A percentile compares a stretch with the other conserved stretches of the same genome.
Evolutionary conservation across 2,113 vertebrate species (phyloP).

Genomic region (Leptodactylus fuscus): DNA sequence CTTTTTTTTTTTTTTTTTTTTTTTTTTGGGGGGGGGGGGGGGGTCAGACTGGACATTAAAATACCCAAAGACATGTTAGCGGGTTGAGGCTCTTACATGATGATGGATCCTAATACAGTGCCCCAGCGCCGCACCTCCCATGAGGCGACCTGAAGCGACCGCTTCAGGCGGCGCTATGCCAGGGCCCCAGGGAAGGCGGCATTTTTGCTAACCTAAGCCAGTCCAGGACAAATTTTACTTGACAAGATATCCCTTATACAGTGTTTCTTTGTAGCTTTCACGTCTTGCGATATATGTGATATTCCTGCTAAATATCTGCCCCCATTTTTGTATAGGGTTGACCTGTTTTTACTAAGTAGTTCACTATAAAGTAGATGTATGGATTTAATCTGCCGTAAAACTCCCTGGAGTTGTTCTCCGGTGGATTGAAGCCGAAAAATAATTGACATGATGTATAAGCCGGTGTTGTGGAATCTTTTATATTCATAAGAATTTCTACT

Average conservation of each 20-base stretch:
- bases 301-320: not conserved
- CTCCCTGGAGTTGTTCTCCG: conserved; percentile 12
- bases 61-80: too few species aligned
- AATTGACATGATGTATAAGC: conserved; percentile 39
- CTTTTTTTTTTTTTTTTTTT: too few species aligned
- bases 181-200: too few species aligned
- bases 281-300: not conserved
- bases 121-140: too few species aligned
- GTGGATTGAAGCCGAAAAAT: not conserved
- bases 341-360: conserved; percentile 29
- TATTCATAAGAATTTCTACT: not conserved
- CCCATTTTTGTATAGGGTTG: conserved; percentile 21
- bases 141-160: too few species aligned
- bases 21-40: too few species aligned
- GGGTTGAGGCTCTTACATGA: too few species aligned
- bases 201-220: too few species aligned
- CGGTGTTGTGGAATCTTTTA: not conserved
- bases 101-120: too few species aligned
- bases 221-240: too few species aligned
- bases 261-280: not conserved
- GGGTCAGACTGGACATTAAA: too few species aligned
- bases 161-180: too few species aligned
- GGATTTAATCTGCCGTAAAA: not conserved
- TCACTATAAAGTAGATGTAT: conserved; percentile 29
- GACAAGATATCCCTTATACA: not conserved